Conservation (phyloP, 2,113 vertebrate species). For the Lipotes vexillifer region DNA sequence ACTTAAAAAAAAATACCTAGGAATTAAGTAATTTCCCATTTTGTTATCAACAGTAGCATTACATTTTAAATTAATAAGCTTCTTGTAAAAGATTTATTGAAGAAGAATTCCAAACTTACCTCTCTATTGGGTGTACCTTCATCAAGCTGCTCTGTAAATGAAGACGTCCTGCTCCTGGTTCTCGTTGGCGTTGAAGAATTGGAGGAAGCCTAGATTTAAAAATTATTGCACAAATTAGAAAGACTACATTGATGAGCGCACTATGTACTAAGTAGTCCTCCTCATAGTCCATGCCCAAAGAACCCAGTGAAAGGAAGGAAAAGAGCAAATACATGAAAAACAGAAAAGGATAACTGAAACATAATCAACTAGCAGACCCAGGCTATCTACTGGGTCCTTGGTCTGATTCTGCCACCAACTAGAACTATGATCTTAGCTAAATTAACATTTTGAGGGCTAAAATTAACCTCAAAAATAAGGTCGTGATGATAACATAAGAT, state of each 20-base stretch:
- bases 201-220: slow-evolving; percentile 71
- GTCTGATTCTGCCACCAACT: background rate
- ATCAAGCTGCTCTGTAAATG: slow-evolving; percentile 81
- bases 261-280: background rate
- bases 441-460: background rate
- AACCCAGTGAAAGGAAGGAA: background rate
- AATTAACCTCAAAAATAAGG: background rate
- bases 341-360: background rate
- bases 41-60: background rate
- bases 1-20: background rate
- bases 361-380: background rate
- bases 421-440: background rate
- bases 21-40: background rate
- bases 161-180: slow-evolving; percentile 75
- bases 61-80: background rate
- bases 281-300: background rate
- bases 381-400: background rate
- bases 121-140: slow-evolving; percentile 87
- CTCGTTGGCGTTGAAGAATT: slow-evolving; percentile 59
- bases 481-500: background rate
- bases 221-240: slow-evolving; percentile 43
- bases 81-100: background rate
- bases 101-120: slow-evolving; percentile 79
- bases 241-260: background rate
- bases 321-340: background rate